Evolutionary conservation across 2,888 invertebrate genomes (phyloP), one percentile per base, ranked within the genome.

Genomic region (Heliconius hortense): DNA sequence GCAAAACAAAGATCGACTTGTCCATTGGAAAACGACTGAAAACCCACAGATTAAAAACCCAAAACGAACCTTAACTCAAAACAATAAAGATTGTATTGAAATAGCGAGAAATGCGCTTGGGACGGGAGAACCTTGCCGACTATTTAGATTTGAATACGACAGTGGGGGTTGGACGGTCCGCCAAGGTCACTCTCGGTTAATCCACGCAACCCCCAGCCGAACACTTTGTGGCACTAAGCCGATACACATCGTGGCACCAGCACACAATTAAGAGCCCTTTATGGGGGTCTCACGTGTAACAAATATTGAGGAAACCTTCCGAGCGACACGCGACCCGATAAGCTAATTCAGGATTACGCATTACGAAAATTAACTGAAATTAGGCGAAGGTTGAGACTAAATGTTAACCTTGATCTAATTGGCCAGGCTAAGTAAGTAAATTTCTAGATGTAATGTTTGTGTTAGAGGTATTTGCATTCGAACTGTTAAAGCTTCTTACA

Each of bases 131-230:
- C 87, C 84, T 77, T 82, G 87, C 80, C 87, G 88, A 91, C 92
- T 92, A 91, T 89, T 92, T 89, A 90, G 91, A 92, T 91, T 90
- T 89, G 86, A 90, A 86, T 88, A 87, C 86, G 84, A 81, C 85
- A 81, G 82, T 82, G 79, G 79, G 84, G 84, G 85, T 86, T 87
- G 84, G 87, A 86, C 85, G 85, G 82, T 72, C 75, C 80, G 84
- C 83, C 93, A 93, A 93, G 93, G 93, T 93, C 93, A 89, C 81
- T 90, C 91, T 90, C 87, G 79, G 84, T 83, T 86, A 87, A 84
- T 89, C 92, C 93, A 92, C 92, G 93, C 93, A 91, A 91, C 86
- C 86, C 84, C 84, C 84, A 82, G 84, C 84, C 83, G 84, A 84
- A 84, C 84, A 83, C 82, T 71, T 71, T 85, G 82, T 77, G 80